A percentile compares a stretch with the other conserved stretches of the same genome.
Conservation (phyloP, 2,797 vertebrate species). For the Anisognathus igniventris region DNA sequence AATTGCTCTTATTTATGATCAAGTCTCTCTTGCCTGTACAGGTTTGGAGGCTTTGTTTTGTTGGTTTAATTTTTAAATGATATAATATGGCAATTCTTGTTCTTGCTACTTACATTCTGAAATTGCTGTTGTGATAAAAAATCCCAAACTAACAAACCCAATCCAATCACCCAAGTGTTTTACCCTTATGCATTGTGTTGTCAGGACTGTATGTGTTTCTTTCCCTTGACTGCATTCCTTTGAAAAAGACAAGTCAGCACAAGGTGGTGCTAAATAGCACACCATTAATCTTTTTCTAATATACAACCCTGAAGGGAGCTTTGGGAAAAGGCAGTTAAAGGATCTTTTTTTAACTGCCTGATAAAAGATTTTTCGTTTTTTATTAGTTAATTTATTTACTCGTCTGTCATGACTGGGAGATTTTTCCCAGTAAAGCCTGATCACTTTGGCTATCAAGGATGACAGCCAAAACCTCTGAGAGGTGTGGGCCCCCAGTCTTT, state of each 20-base stretch:
- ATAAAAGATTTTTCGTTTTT: background rate
- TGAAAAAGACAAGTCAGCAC: background rate
- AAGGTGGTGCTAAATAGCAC: conserved; percentile 28
- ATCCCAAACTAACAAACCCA: background rate
- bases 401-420: background rate
- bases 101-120: background rate
- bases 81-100: background rate
- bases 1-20: background rate
- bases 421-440: background rate
- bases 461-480: background rate
- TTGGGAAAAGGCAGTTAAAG: background rate
- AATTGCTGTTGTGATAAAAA: background rate
- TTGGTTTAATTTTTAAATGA: background rate
- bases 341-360: background rate
- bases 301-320: background rate
- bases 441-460: background rate
- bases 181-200: background rate
- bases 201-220: background rate
- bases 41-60: accelerated
- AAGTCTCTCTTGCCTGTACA: background rate
- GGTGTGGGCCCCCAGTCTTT: background rate
- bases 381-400: background rate
- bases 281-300: background rate
- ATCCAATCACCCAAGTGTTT: background rate
- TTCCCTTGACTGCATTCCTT: background rate